Evolutionary conservation across 2,888 invertebrate genomes (phyloP).

Genomic region (Carabus problematicus): DNA sequence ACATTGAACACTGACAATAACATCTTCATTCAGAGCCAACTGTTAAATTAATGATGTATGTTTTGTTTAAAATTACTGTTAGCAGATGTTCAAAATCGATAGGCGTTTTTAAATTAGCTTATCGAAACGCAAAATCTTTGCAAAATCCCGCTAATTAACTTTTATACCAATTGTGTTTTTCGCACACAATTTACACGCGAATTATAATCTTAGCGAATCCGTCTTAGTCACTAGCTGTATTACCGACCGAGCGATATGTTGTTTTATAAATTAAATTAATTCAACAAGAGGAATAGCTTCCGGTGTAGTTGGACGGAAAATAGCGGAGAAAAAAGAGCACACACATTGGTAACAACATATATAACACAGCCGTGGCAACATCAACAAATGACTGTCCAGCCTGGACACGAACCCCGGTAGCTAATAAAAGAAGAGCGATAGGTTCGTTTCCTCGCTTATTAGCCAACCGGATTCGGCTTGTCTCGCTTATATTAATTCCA

Average conservation of each 20-base stretch:
- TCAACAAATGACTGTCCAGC: not conserved
- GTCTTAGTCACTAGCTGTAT: constrained; percentile 31
- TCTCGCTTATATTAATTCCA: constrained; percentile 26
- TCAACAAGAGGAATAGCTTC: constrained; percentile 37
- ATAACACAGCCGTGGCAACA: not conserved
- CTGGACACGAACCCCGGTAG: constrained; percentile 13
- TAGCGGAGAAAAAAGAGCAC: not conserved
- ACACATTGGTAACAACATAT: not conserved
- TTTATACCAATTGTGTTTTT: constrained; percentile 33
- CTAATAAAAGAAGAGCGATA: constrained; percentile 40
- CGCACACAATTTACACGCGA: constrained; percentile 24
- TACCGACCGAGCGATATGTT: constrained; percentile 19
- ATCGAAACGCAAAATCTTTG: too few relatives aligned
- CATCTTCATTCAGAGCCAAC: too few relatives aligned
- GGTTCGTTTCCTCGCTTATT: constrained; percentile 35
- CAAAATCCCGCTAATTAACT: constrained; percentile 22
- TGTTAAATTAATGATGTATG: too few relatives aligned
- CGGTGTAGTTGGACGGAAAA: constrained; percentile 9
- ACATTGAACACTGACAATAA: too few relatives aligned
- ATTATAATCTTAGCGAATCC: constrained; percentile 33
- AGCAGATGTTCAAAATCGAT: too few relatives aligned
- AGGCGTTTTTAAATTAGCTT: too few relatives aligned
- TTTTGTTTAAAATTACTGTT: too few relatives aligned
- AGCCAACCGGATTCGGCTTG: constrained; percentile 23
- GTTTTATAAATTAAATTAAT: constrained; percentile 40